Evolutionary conservation across 2,888 invertebrate genomes (phyloP), one percentile per base, ranked within the genome.

Genomic region (Lycophotia porphyrea): DNA sequence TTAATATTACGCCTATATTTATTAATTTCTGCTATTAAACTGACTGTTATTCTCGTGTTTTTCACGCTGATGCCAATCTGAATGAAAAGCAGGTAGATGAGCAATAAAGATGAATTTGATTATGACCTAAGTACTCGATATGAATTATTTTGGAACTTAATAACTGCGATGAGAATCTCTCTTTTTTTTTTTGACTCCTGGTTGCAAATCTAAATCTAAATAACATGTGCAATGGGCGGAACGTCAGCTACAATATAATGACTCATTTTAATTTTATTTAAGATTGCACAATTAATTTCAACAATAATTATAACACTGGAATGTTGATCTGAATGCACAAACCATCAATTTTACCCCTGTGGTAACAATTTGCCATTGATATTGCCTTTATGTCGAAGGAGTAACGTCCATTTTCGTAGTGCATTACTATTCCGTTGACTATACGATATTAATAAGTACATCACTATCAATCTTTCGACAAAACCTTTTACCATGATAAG

Each of bases 1-100:
- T 87, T 87, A 84, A 74, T 81, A 74, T 75, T 77, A 58, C 49
- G 71, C 18, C 34, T 64, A 71, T 79, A 80, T 81, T 79, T 79
- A 79, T 84, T 71, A 65, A 68, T 77, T 72, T 82, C 77, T 55
- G 39, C 34, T 76, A 73, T 76, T 69, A 70, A 71, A 44, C 42
- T 63, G 64, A 39, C 31, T 24, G 64, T 5, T 68, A 60, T 64
- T 36, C 3, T 27, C 7, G 4, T 42, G 31, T 67, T 66, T 42
- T 76, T 52, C 21, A 63, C 67, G 39, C 47, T 67, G 49, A 67
- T 67, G 8, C 39, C 27, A 55, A 55, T 73, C 42, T 55, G 34
- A 60, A 67, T 52, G n/a, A 2, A 58, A 64, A 0, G 39, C 9
- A 5, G n/a, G 21, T 15, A 24, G 18, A 49, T 42, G 21, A 66